Evolutionary conservation across 2,797 vertebrate species (phyloP).

Genomic region (Poecilia wingei): DNA sequence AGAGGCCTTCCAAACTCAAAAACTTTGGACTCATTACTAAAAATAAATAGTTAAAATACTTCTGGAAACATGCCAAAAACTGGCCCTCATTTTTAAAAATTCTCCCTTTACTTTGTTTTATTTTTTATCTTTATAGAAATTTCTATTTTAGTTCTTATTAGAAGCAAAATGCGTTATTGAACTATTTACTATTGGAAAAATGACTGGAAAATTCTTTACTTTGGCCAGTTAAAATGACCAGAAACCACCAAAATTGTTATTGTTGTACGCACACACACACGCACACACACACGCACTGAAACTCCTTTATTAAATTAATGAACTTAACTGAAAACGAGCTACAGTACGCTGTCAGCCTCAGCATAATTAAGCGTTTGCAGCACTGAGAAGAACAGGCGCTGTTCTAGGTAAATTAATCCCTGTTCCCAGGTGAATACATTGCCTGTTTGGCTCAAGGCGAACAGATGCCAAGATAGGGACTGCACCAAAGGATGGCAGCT

Average conservation of each 20-base stretch:
- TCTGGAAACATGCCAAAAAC: not conserved
- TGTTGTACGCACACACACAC: not conserved
- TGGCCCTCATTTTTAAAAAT: not conserved
- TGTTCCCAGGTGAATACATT: conserved; percentile 73
- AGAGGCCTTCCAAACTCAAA: not conserved
- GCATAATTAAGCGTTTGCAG: conserved; percentile 65
- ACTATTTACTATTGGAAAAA: not conserved
- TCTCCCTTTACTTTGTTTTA: not conserved
- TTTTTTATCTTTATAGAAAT: not conserved
- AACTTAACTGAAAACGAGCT: conserved; percentile 55
- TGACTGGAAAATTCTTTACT: not conserved
- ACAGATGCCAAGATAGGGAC: conserved; percentile 81
- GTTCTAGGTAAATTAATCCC: conserved; percentile 74
- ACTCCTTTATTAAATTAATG: conserved; percentile 59
- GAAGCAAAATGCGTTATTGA: not conserved
- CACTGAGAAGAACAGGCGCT: conserved; percentile 65
- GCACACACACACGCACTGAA: conserved; percentile 29
- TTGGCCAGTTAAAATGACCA: conserved; percentile 16
- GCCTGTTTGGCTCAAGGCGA: conserved; percentile 74
- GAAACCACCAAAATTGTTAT: not conserved
- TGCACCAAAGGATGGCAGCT: conserved; percentile 72
- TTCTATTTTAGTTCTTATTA: not conserved
- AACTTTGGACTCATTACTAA: not conserved
- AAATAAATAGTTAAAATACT: not conserved
- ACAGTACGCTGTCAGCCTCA: conserved; percentile 32